These are phyloP conservation scores for Andrena haemorrhoa DNA, from an alignment of 2,888 invertebrate genomes.

Conservation along the genomic window DNA sequence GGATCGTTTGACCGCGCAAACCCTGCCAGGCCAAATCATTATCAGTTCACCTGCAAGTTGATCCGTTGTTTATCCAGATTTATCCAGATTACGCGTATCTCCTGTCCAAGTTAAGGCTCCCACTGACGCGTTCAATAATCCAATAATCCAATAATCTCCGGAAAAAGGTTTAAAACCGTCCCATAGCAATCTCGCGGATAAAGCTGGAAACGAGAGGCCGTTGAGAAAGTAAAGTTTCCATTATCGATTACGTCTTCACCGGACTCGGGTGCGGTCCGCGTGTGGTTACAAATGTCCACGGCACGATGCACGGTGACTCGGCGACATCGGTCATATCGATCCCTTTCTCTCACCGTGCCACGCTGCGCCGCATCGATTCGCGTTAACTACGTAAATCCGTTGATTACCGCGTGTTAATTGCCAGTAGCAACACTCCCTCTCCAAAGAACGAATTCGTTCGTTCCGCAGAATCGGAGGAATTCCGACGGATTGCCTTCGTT, in stretches of 20 bases:
- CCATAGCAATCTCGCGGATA: neutral
- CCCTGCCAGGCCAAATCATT: constrained; percentile 14
- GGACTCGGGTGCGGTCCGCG: constrained; percentile 41
- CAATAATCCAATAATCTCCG: neutral
- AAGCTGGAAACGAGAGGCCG: neutral
- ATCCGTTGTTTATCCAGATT: neutral
- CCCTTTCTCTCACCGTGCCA: constrained; percentile 36
- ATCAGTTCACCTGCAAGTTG: neutral
- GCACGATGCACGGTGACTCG: constrained; percentile 14
- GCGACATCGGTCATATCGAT: constrained; percentile 60
- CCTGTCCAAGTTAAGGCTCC: too few relatives aligned
- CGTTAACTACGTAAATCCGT: constrained; percentile 44
- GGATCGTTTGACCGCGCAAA: too few relatives aligned
- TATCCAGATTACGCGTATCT: neutral
- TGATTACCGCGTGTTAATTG: constrained; percentile 40
- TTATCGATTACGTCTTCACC: constrained; percentile 62
- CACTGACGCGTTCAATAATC: too few relatives aligned
- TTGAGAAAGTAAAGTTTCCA: constrained; percentile 59
- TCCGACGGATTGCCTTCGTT: too few relatives aligned
- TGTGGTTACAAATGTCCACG: constrained; percentile 46
- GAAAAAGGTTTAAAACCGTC: constrained; percentile 18
- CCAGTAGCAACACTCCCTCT: neutral
- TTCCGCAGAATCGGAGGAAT: neutral
- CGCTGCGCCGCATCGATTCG: constrained; percentile 29
- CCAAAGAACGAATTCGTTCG: neutral